These are phyloP conservation scores for Tapirus terrestris DNA, from an alignment of 2,113 vertebrate species.

Conservation along the genomic window DNA sequence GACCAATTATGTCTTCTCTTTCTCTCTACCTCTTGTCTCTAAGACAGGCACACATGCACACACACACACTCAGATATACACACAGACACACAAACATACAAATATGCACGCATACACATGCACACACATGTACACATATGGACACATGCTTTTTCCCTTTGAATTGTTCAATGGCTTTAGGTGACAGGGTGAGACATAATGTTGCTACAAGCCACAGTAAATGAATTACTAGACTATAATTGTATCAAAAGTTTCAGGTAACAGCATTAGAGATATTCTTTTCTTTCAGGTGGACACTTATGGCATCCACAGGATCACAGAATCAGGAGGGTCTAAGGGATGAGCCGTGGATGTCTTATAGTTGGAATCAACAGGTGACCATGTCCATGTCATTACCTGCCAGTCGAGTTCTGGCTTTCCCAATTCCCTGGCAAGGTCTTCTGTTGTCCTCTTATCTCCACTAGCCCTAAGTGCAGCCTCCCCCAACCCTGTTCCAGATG, in stretches of 20 bases:
- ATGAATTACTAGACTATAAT: not conserved
- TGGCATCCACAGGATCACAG: not conserved
- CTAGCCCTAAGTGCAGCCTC: not conserved
- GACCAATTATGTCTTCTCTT: not conserved
- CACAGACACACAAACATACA: not conserved
- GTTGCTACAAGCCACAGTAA: not conserved
- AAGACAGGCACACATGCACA: not conserved
- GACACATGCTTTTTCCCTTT: not conserved
- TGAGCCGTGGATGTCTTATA: not conserved
- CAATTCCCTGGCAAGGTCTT: not conserved
- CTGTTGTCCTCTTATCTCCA: not conserved
- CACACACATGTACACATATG: not conserved
- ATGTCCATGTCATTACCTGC: not conserved
- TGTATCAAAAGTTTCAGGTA: not conserved
- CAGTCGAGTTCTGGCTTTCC: not conserved
- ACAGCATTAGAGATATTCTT: not conserved
- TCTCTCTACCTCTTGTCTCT: not conserved
- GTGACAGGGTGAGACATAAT: not conserved
- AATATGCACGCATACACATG: not conserved
- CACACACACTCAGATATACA: not conserved
- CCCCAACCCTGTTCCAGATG: not conserved
- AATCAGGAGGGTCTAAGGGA: not conserved
- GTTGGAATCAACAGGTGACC: too few species aligned
- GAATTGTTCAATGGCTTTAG: conserved; percentile 18
- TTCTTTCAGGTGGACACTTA: not conserved